Percentiles rank a stretch among this genome's conserved stretches.
Evolutionary conservation across 2,113 vertebrate species (phyloP).

Genomic region (Mesembrinibis cayennensis): DNA sequence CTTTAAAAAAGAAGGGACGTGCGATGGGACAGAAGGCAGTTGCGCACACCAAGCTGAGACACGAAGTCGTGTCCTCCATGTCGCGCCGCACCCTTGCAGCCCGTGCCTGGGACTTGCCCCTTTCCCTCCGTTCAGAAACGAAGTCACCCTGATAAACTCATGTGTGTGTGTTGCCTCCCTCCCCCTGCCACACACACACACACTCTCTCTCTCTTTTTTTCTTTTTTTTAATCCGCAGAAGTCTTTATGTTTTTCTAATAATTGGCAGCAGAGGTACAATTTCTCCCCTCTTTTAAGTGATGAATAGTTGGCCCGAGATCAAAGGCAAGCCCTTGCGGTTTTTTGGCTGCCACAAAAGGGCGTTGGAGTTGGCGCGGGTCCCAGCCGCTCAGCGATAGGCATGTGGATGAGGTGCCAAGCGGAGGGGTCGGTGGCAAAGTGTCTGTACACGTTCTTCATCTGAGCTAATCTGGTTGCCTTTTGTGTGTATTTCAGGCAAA

Average conservation of each 20-base stretch:
- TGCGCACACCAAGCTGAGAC: background rate
- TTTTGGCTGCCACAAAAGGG: constrained; percentile 85
- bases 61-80: background rate
- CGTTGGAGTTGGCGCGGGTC: constrained; percentile 76
- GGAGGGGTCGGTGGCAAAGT: constrained; percentile 77
- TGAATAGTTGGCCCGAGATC: constrained; percentile 92
- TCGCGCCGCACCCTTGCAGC: background rate
- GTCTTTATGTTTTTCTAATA: constrained; percentile 81
- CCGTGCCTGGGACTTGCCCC: background rate
- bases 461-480: constrained; percentile 73
- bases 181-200: background rate
- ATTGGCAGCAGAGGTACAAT: constrained; percentile 80
- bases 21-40: background rate
- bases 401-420: constrained; percentile 77
- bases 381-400: constrained; percentile 79
- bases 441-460: constrained; percentile 72
- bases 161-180: background rate
- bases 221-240: constrained; percentile 46
- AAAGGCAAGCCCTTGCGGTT: constrained; percentile 81
- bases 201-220: background rate
- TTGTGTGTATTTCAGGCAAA: constrained; percentile 82
- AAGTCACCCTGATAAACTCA: constrained; percentile 24
- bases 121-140: background rate
- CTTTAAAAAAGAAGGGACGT: background rate
- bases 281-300: constrained; percentile 86